A percentile compares a stretch with the other conserved stretches of the same genome.
These are phyloP conservation scores for Tenthredo mesomela DNA, from an alignment of 2,888 invertebrate genomes.

Conservation along the genomic window DNA sequence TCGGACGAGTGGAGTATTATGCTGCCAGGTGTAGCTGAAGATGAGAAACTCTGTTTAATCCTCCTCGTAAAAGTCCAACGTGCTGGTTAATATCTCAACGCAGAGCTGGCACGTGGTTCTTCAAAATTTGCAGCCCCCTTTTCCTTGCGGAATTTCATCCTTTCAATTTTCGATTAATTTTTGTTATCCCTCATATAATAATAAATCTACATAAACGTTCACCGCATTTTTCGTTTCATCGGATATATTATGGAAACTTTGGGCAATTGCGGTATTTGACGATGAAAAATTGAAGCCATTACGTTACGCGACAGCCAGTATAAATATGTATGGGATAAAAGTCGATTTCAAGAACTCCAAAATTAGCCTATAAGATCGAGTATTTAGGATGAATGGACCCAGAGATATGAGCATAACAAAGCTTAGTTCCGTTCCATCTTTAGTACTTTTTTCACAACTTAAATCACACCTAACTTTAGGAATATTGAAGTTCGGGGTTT, in stretches of 20 bases:
- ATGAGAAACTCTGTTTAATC: slow-evolving; percentile 20
- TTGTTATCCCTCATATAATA: background rate
- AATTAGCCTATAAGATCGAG: background rate
- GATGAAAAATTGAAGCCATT: background rate
- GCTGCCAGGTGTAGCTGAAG: slow-evolving; percentile 30
- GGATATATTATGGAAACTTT: no score
- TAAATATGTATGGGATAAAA: background rate
- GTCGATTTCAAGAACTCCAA: background rate
- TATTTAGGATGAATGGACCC: background rate
- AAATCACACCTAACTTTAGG: background rate
- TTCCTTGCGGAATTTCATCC: background rate
- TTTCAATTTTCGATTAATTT: background rate
- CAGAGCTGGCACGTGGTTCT: background rate
- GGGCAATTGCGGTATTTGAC: no score
- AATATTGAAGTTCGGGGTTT: background rate
- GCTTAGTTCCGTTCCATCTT: background rate
- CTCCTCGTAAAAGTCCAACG: slow-evolving; percentile 28
- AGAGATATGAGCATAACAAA: background rate
- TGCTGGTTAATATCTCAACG: slow-evolving; percentile 20
- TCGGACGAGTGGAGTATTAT: slow-evolving; percentile 31
- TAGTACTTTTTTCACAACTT: background rate
- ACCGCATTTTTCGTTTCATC: no score
- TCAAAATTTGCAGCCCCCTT: background rate
- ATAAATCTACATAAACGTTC: no score
- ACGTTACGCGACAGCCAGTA: no score